Percentiles rank a stretch among this genome's conserved stretches.
phyloP scores from a whole-genome alignment of 2,888 invertebrate genomes.

The Leptothorax acervorum region DNA sequence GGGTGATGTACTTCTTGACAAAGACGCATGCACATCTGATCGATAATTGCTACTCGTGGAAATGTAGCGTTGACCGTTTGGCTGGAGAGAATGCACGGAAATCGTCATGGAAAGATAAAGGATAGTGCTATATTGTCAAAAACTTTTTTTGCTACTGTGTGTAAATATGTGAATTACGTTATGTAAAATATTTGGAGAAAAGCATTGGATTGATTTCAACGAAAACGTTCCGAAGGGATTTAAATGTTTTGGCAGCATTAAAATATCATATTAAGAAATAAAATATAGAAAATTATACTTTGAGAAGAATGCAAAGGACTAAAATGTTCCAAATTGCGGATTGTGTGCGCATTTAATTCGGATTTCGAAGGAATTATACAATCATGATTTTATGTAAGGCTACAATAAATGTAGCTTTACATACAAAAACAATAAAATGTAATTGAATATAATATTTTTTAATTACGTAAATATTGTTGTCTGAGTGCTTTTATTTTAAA shows the following conservation, averaged over 20 bases:
- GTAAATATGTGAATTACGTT: too few relatives aligned
- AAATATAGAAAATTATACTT: neutral
- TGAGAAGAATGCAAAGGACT: neutral
- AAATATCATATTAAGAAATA: neutral
- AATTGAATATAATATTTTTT: neutral
- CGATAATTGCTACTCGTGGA: constrained; percentile 18
- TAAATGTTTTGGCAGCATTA: neutral
- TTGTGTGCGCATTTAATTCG: neutral
- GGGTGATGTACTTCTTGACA: neutral
- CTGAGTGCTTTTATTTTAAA: constrained; percentile 21
- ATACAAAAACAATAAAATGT: neutral
- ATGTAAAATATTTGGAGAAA: too few relatives aligned
- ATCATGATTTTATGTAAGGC: neutral
- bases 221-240: neutral
- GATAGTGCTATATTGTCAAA: too few relatives aligned
- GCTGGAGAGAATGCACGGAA: too few relatives aligned
- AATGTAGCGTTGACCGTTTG: neutral
- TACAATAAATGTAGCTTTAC: neutral
- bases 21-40: constrained; percentile 20
- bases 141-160: too few relatives aligned
- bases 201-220: too few relatives aligned
- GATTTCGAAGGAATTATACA: neutral
- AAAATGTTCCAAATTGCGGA: neutral
- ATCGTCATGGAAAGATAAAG: too few relatives aligned
- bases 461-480: neutral